Evolutionary conservation across 2,113 vertebrate species (phyloP), one percentile per base, ranked within the genome.

Genomic region (Todiramphus chloris): DNA sequence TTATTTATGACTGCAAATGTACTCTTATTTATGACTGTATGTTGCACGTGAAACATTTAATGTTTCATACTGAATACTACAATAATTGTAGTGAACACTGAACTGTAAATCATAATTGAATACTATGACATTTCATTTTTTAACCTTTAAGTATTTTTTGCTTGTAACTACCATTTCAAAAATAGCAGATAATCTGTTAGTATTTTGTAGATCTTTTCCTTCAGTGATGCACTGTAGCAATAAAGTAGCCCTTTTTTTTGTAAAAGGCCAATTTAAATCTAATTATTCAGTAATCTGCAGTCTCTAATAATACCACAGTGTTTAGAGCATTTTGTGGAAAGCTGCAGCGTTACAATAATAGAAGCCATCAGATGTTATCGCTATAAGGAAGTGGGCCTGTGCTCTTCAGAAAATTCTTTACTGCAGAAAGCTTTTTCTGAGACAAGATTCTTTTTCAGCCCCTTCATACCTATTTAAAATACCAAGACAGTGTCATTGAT

Each of bases 401-500:
- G 35, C 23, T 90, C 31, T 77, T 91, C 48, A 53, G 72, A 73
- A 80, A 44, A 78, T 48, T 78, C 27, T 66, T 89, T 55, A 35
- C 41, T 81, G 56, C 39, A 85, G 79, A 77, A 63, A 72, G 63
- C 33, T 86, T 94, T 50, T 75, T 59, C 28, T 48, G 56, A 73
- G 43, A 80, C 68, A 72, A 50, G 67, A 63, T 96, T 80, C 27
- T 58, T 90, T 67, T 93, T 73, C 73, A 78, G 70, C 37, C 55
- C 12, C 28, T 93, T 80, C 92, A 67, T 87, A 83, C 60, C 68
- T 96, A 81, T 86, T 95, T 83, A 90, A 96, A 96, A 62, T 51
- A 60, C 13, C 58, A 76, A 33, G n/a, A 94, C 62, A 51, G 46
- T 94, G 73, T 83, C 77, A 89, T 39, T 91, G 72, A 23, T 2